Base-by-base conservation (phyloP, 2,113 vertebrate species). In the Pipa parva region DNA sequence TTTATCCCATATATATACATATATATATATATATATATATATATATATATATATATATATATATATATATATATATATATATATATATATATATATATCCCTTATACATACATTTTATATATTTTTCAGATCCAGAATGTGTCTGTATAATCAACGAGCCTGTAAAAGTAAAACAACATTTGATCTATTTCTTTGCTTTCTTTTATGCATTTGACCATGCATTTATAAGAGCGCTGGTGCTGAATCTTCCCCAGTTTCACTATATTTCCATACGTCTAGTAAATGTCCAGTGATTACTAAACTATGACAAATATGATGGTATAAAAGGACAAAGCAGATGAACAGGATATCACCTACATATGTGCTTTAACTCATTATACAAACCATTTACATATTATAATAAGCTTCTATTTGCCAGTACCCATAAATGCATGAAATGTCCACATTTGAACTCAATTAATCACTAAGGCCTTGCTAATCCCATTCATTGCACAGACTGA, bases 371-470 rank as follows among this genome's bases (percentile, higher is more conserved):
- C 17, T 37, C 56, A 59, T 68, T 51, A 68, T 60, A 68, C 52
- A 59, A 51, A 61, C 29, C 17, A 70, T 70, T 70, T 61, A 24
- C 66, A 70, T 70, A 70, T 61, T 70, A 70, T 70, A 70, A 70
- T 70, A 52, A 70, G 66, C n/a, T 51, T 20, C 39, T 22, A 27
- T 27, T 54, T 58, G 57, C 51, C 57, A 54, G 58, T 51, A 42
- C 27, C 31, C 7, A 54, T 70, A 70, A 70, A 70, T 61, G 48
- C 66, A 42, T 21, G 49, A 70, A 70, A 54, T 54, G 48, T 70
- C 58, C 66, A 70, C 66, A 61, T 70, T 61, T 70, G 29, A 54
- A 54, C 46, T 17, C 49, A 61, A 70, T 70, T 42, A 70, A 70
- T 70, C 66, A 70, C 66, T 12, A 31, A 48, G 48, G 58, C 58